Evolutionary conservation across 2,888 invertebrate species (phyloP).

Genomic region (Chrysotoxum bicinctum): DNA sequence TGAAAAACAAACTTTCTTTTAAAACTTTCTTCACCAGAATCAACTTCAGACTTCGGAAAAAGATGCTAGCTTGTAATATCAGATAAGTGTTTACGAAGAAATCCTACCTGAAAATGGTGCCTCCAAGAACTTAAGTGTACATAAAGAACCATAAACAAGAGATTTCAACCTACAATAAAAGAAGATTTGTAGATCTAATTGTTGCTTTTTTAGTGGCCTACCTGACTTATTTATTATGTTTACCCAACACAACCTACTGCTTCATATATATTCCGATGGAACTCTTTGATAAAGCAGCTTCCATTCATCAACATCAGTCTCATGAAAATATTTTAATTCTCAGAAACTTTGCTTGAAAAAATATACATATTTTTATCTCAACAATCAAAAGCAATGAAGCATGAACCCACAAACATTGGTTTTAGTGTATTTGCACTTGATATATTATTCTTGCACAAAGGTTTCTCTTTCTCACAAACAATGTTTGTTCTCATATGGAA

Average conservation of each 20-base stretch:
- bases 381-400: constrained; percentile 57
- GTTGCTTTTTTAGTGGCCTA: background rate
- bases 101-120: too few relatives aligned
- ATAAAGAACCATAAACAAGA: background rate
- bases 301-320: constrained; percentile 50
- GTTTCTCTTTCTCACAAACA: constrained; percentile 16
- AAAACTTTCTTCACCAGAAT: background rate
- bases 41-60: background rate
- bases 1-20: background rate
- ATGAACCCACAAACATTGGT: constrained; percentile 23
- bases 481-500: constrained; percentile 20
- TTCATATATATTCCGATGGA: background rate
- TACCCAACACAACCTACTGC: background rate
- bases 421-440: constrained; percentile 36
- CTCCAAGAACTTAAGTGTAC: too few relatives aligned
- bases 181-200: background rate
- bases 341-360: constrained; percentile 3
- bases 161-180: background rate
- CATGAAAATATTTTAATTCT: constrained; percentile 31
- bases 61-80: background rate
- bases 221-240: constrained; percentile 13
- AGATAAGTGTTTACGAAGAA: background rate
- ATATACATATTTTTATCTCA: constrained; percentile 14
- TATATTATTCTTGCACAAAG: constrained; percentile 46
- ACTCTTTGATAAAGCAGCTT: constrained; percentile 21